phyloP scores from a whole-genome alignment of 2,888 invertebrate species.

The Hirtodrosophila confusa region DNA sequence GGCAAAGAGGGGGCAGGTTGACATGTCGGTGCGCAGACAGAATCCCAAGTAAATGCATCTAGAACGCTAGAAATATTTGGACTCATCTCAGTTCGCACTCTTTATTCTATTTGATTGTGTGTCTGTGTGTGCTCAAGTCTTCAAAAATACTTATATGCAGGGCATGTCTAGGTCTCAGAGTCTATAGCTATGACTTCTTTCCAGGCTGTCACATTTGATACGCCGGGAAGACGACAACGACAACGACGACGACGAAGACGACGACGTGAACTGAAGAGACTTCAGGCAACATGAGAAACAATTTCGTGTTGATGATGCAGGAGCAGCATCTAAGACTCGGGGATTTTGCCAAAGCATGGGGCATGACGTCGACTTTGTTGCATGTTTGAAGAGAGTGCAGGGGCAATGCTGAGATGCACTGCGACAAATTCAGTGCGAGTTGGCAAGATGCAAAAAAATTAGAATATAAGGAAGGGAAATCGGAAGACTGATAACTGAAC shows the following conservation, averaged over 20 bases:
- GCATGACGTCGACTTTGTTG: slow-evolving; percentile 53
- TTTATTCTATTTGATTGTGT: slow-evolving; percentile 69
- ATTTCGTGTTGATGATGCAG: slow-evolving; percentile 48
- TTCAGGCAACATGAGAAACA: slow-evolving; percentile 47
- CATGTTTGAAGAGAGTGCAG: slow-evolving; percentile 21
- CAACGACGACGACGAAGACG: slow-evolving; percentile 8
- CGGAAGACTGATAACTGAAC: too few relatives aligned
- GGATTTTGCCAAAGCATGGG: slow-evolving; percentile 52
- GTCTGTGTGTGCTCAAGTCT: slow-evolving; percentile 59
- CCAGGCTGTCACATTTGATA: slow-evolving; percentile 74
- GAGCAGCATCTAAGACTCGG: slow-evolving; percentile 52
- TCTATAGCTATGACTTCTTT: slow-evolving; percentile 63
- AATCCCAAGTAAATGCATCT: slow-evolving; percentile 58
- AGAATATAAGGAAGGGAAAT: too few relatives aligned
- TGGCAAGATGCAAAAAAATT: too few relatives aligned
- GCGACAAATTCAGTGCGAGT: slow-evolving; percentile 1
- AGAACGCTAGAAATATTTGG: slow-evolving; percentile 64
- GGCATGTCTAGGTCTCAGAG: slow-evolving; percentile 44
- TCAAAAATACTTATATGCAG: slow-evolving; percentile 18
- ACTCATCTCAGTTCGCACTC: slow-evolving; percentile 45
- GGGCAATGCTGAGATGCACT: slow-evolving; percentile 34
- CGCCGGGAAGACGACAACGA: slow-evolving; percentile 45
- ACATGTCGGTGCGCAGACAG: slow-evolving; percentile 45
- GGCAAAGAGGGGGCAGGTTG: slow-evolving; percentile 14
- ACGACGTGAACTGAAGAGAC: slow-evolving; percentile 28